phyloP scores from a whole-genome alignment of 2,797 vertebrate species.

The Micromesistius poutassou region DNA sequence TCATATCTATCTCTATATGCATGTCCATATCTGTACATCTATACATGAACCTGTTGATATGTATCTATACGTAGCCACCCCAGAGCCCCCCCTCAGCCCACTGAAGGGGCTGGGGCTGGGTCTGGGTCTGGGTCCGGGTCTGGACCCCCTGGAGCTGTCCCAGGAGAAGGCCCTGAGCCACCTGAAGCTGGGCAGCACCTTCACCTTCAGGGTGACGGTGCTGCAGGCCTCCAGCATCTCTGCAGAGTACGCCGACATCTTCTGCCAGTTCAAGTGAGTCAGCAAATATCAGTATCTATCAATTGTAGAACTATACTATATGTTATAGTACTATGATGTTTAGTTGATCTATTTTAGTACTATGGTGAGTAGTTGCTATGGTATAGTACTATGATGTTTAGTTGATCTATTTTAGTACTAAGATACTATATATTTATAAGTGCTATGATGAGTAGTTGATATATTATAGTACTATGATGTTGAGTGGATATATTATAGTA shows the following conservation, averaged over 20 bases:
- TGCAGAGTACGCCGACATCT: slow-evolving; percentile 95
- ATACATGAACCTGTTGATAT: background rate
- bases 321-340: too few species aligned
- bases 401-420: background rate
- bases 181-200: slow-evolving; percentile 89
- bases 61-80: slow-evolving; percentile 56
- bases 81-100: slow-evolving; percentile 79
- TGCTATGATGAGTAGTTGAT: background rate
- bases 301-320: too few species aligned
- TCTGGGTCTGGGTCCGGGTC: slow-evolving; percentile 54
- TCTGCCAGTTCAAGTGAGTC: slow-evolving; percentile 98
- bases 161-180: slow-evolving; percentile 80
- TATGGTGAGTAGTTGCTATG: background rate
- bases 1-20: background rate
- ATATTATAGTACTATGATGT: background rate
- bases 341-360: background rate
- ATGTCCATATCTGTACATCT: background rate
- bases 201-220: slow-evolving; percentile 97
- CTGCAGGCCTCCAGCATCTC: slow-evolving; percentile 98
- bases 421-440: too few species aligned
- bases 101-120: slow-evolving; percentile 67
- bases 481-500: background rate
- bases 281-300: background rate
- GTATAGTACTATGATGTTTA: background rate
- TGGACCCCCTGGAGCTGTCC: slow-evolving; percentile 56